phyloP scores from a whole-genome alignment of 35 echinoderm and acorn worm species.

The Lytechinus pictus region DNA sequence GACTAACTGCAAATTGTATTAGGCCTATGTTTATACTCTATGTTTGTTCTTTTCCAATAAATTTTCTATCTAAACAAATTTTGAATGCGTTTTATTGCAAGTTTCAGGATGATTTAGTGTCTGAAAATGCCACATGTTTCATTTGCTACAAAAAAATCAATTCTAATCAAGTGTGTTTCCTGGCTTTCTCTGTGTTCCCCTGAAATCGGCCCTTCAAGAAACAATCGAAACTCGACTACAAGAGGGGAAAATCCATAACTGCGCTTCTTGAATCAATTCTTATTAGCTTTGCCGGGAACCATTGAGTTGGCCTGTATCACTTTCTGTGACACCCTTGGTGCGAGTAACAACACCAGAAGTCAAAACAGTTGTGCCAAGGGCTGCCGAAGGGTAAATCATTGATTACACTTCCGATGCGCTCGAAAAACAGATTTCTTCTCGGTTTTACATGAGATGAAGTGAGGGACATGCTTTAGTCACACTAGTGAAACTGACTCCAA shows the following conservation, averaged over 20 bases:
- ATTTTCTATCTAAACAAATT: no score
- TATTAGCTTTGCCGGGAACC: conserved; percentile 9
- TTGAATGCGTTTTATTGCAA: no score
- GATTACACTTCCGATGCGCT: conserved; percentile 38
- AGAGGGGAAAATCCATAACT: background rate
- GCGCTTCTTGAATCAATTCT: background rate
- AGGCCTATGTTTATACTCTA: no score
- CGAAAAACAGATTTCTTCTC: background rate
- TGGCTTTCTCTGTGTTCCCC: background rate
- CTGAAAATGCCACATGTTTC: background rate
- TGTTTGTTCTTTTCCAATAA: no score
- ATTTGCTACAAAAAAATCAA: conserved; percentile 14
- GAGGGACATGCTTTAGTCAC: background rate
- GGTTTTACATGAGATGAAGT: background rate
- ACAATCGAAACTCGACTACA: background rate
- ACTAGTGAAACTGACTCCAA: no score
- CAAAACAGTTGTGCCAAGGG: background rate
- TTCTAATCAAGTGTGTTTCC: background rate
- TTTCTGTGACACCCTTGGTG: background rate
- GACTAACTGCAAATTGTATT: no score
- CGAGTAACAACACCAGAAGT: background rate
- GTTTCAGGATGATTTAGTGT: no score
- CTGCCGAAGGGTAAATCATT: conserved; percentile 34
- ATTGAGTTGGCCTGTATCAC: background rate
- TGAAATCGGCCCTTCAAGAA: background rate